Base-by-base conservation (phyloP, 2,113 vertebrate genomes). In the Sterna hirundo region DNA sequence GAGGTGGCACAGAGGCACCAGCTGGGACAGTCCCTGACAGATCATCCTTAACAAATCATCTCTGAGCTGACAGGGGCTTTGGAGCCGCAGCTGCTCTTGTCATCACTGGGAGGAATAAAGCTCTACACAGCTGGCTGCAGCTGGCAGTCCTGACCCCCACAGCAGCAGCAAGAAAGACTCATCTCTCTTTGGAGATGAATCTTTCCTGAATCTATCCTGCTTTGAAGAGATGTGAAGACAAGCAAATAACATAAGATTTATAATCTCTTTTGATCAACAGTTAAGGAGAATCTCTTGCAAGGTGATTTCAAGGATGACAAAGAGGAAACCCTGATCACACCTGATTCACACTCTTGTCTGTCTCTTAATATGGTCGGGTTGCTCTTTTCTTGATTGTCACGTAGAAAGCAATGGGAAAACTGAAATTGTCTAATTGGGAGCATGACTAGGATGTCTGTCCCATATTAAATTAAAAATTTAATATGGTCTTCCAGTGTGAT, bases 81-180 rank as follows among this genome's bases (percentile, higher is more conserved):
- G 51, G 68, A 96, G 77, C 57, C 60, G 15, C 88, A 93, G 93
- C 72, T 96, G 88, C 60, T 86, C 38, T 26, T 92, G 94, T 70
- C 60, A 60, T 54, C 3, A 0, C 76, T 30, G 72, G 29, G 72
- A 95, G 72, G 83, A 92, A 92, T 11, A 91, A 91, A 92, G 60
- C 83, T 88, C 40, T 32, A 8, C 34, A 38, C 72, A 91, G 68
- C 5, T 57, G 60, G 68, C 91, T 94, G 83, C 71, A 86, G 91
- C 80, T 90, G 78, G 62, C 58, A 65, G 71, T 11, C 44, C 83
- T 2, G 13, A 88, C 75, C 66, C 88, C 80, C 71, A 47, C 54
- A 58, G 76, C 64, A 70, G 40, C 51, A 70, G 72, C 64, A 74
- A 66, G 74, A 62, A 36, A 91, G 36, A 42, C 51, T 86, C 83